Base-by-base conservation (phyloP, 2,888 invertebrate species). In the Spialia ferax region DNA sequence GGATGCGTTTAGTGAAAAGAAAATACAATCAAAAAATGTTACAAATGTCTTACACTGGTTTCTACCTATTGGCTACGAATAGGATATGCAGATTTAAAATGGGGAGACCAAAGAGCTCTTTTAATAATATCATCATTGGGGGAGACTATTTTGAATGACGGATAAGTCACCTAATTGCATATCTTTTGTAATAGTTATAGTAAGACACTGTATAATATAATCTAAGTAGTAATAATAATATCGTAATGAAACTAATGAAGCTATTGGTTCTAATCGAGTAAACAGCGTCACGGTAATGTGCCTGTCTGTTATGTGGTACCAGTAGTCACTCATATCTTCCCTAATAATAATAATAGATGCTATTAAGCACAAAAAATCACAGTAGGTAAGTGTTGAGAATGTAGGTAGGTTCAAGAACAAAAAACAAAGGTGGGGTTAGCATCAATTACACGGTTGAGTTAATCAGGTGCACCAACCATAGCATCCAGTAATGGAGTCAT, bases 381-480 rank as follows among this genome's bases (percentile, higher is more conserved):
- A 26, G 29, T 29, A 7, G 29, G 29, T 7, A 29, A 7, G 1
- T 29, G 29, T 2, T 29, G 29, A 3, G 4, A 35, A 7, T 29
- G 29, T 32, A 45, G 48, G 57, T 18, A 35, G 23, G 18, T 35
- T 50, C 8, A n/a, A 38, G 29, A 18, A 42, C 15, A 61, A 62
- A 73, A 73, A 23, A 56, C 56, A 70, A 74, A 71, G 68, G 73
- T 75, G 77, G 70, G 77, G 77, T 74, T 73, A 68, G 68, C 70
- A 78, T 74, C 77, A 88, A 52, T 88, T 87, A 82, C 81, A 85
- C 77, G 88, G 79, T 88, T 78, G 86, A 87, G 83, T 88, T 83
- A 71, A 76, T 75, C 78, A 78, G 76, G 80, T 80, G 82, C 81
- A 83, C 77, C 75, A 77, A 80, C 81, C 83, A 81, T 83, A 72